phyloP scores from a whole-genome alignment of 2,113 vertebrate genomes.

The Sinocyclocheilus maitianheensis region DNA sequence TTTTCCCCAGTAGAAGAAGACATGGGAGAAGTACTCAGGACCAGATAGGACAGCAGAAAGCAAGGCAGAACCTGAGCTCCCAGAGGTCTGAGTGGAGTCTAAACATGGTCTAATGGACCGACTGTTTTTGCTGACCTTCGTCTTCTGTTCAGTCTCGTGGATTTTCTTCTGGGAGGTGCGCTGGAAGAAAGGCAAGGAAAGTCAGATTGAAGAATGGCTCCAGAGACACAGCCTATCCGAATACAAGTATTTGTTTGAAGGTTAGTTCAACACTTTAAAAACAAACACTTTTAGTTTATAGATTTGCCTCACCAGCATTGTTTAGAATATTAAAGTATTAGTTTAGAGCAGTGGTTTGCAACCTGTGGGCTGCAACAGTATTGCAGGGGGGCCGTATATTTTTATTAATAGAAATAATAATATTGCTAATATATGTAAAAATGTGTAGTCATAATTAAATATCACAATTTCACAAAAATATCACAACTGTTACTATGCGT shows the following conservation, averaged over 20 bases:
- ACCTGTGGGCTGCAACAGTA: too few relatives aligned
- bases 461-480: too few relatives aligned
- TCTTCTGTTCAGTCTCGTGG: constrained; percentile 75
- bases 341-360: too few relatives aligned
- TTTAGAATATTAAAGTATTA: too few relatives aligned
- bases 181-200: constrained; percentile 77
- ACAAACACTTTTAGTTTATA: neutral
- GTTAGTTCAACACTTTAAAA: constrained; percentile 68
- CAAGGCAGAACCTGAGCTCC: constrained; percentile 51
- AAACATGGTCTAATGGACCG: constrained; percentile 82
- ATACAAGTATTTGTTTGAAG: constrained; percentile 87
- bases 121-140: constrained; percentile 80
- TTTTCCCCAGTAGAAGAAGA: constrained; percentile 8
- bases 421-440: too few relatives aligned
- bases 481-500: too few relatives aligned
- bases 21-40: neutral
- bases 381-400: too few relatives aligned
- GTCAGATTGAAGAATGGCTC: constrained; percentile 82
- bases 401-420: too few relatives aligned
- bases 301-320: neutral
- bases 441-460: too few relatives aligned
- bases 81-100: constrained; percentile 69
- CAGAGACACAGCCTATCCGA: constrained; percentile 76
- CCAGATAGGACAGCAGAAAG: constrained; percentile 7
- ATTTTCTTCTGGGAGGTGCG: constrained; percentile 83